Conservation (phyloP, 1,140 invertebrate genomes). For the Frieseomelitta varia region DNA sequence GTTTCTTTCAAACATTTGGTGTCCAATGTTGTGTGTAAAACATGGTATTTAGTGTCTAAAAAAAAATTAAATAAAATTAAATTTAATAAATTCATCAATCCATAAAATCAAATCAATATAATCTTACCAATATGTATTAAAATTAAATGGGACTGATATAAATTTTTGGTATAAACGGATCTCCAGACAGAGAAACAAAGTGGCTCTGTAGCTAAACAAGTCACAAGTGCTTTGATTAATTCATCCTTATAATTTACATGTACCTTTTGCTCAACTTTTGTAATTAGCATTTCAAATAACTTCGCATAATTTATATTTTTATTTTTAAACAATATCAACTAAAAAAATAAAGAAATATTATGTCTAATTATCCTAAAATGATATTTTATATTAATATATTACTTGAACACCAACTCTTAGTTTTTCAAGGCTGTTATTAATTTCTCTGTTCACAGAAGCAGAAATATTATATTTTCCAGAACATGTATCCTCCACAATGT, state of each 20-base stretch:
- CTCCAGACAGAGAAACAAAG: conserved; percentile 83
- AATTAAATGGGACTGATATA: conserved; percentile 79
- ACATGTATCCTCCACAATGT: conserved; percentile 76
- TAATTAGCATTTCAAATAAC: conserved; percentile 80
- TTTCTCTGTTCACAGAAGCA: conserved; percentile 63
- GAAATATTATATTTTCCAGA: conserved; percentile 76
- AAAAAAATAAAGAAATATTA: conserved; percentile 56
- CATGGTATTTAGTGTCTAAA: conserved; percentile 73
- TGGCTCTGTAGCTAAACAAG: conserved; percentile 81
- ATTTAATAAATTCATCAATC: neutral
- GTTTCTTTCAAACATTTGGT: conserved; percentile 70
- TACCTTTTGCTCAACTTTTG: conserved; percentile 76
- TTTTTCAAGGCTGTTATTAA: conserved; percentile 74
- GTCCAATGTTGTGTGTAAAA: conserved; percentile 66
- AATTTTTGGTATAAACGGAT: conserved; percentile 82
- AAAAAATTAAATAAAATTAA: conserved; percentile 30
- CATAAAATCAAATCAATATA: conserved; percentile 28
- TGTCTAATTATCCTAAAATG: neutral
- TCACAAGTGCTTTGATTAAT: conserved; percentile 77
- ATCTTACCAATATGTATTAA: conserved; percentile 81
- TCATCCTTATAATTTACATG: conserved; percentile 77
- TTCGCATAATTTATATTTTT: conserved; percentile 74
- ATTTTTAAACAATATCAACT: conserved; percentile 76
- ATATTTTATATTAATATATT: neutral
- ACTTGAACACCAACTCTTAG: conserved; percentile 75